Conservation (phyloP, 2,113 vertebrate genomes). For the Dermatemys mawii region DNA sequence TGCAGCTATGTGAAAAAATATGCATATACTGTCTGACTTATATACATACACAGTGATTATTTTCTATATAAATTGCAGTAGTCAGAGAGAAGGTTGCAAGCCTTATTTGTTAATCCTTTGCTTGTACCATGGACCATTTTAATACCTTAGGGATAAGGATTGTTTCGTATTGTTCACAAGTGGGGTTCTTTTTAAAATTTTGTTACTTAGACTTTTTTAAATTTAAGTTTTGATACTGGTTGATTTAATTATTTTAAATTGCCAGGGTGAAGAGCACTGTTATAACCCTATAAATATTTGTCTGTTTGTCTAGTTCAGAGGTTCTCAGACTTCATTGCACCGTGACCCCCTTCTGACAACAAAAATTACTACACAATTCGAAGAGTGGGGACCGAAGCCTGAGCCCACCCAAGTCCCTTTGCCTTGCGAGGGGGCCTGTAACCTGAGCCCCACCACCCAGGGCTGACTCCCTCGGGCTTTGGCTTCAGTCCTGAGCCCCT, state of each 20-base stretch:
- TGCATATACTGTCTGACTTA: neutral
- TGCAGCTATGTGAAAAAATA: neutral
- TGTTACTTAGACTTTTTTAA: neutral
- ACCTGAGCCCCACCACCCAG: too few relatives aligned
- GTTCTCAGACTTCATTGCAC: too few relatives aligned
- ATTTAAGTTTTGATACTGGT: neutral
- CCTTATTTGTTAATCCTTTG: neutral
- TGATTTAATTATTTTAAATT: neutral
- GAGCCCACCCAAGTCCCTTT: too few relatives aligned
- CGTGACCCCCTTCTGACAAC: too few relatives aligned
- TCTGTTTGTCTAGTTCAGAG: neutral
- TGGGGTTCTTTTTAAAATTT: neutral
- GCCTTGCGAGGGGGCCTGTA: too few relatives aligned
- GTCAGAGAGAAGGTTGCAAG: accelerated
- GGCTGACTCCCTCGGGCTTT: too few relatives aligned
- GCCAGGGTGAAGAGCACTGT: neutral
- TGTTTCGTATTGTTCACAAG: neutral
- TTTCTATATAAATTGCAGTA: slow-evolving; percentile 2
- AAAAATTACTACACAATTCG: too few relatives aligned
- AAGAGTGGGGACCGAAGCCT: too few relatives aligned
- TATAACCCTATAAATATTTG: neutral
- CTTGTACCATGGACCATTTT: neutral
- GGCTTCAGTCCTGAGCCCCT: too few relatives aligned
- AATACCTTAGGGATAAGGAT: neutral
- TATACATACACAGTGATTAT: slow-evolving; percentile 10